phyloP scores from a whole-genome alignment of 2,113 vertebrate genomes.

The Crocuta crocuta region DNA sequence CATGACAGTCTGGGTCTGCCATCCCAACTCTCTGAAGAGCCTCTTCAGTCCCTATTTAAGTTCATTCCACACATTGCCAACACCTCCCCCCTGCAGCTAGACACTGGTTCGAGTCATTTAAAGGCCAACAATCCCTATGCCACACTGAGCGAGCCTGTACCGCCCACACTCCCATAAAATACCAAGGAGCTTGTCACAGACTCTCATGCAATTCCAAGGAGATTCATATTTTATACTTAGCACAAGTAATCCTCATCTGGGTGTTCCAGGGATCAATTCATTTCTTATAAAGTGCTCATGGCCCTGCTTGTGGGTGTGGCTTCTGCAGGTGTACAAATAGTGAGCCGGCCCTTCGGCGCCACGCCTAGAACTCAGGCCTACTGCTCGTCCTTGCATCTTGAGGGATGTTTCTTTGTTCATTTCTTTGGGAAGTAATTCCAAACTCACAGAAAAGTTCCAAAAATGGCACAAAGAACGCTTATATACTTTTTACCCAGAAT shows the following conservation, averaged over 20 bases:
- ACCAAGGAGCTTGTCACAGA: background rate
- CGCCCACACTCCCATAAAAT: background rate
- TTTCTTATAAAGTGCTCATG: background rate
- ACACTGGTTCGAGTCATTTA: background rate
- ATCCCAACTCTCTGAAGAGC: background rate
- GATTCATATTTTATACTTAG: background rate
- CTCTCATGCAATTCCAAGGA: background rate
- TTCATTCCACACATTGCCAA: background rate
- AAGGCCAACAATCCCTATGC: background rate
- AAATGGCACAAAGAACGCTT: background rate
- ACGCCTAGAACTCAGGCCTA: background rate
- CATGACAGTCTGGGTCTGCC: background rate
- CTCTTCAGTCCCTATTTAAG: background rate
- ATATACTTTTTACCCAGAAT: background rate
- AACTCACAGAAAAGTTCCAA: background rate
- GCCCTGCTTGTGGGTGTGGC: too few species aligned
- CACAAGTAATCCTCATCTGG: background rate
- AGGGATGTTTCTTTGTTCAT: background rate
- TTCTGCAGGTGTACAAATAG: background rate
- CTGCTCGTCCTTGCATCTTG: background rate
- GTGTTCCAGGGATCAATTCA: background rate
- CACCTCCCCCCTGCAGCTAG: background rate
- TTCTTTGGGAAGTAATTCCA: background rate
- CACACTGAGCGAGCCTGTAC: background rate
- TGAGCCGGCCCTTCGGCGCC: fast-evolving